Evolutionary conservation across 2,797 vertebrate species (phyloP).

Genomic region (Sebastiscus tertius): DNA sequence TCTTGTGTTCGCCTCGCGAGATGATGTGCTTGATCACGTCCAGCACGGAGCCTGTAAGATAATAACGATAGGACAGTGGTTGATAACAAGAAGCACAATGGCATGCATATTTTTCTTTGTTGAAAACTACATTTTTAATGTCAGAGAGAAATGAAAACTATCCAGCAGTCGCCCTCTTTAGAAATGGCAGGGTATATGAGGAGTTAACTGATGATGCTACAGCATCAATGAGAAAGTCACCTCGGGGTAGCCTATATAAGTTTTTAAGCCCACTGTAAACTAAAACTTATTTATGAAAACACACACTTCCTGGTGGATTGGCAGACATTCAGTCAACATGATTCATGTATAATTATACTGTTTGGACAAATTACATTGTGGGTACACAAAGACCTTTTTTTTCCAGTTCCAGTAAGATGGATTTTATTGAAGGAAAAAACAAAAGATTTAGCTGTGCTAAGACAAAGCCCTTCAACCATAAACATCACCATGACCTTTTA

Average conservation of each 20-base stretch:
- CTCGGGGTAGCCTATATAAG: not conserved
- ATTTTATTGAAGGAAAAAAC: slow-evolving; percentile 27
- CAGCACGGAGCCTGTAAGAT: slow-evolving; percentile 90
- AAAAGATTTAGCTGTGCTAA: slow-evolving; percentile 17
- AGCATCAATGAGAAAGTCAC: slow-evolving; percentile 29
- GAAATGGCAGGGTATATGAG: not conserved
- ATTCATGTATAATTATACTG: slow-evolving; percentile 36
- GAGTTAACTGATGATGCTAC: slow-evolving; percentile 13
- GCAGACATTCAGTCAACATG: slow-evolving; percentile 40
- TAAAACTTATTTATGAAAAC: slow-evolving; percentile 48
- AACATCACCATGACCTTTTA: slow-evolving; percentile 64
- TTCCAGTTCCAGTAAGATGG: not conserved
- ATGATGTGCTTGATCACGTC: slow-evolving; percentile 98
- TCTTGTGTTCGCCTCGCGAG: slow-evolving; percentile 95
- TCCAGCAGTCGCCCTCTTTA: not conserved
- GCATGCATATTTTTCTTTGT: not conserved
- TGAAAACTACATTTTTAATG: not conserved
- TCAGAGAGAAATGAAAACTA: not conserved
- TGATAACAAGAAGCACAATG: not conserved
- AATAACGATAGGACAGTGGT: slow-evolving; percentile 6
- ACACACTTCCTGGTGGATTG: slow-evolving; percentile 42
- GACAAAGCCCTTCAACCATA: slow-evolving; percentile 23
- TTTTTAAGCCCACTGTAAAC: slow-evolving; percentile 24
- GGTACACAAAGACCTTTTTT: slow-evolving; percentile 22
- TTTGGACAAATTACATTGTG: slow-evolving; percentile 55